Percentiles rank a stretch among this genome's conserved stretches.
phyloP scores from a whole-genome alignment of 2,888 invertebrate genomes.

The Augiades crinisus region DNA sequence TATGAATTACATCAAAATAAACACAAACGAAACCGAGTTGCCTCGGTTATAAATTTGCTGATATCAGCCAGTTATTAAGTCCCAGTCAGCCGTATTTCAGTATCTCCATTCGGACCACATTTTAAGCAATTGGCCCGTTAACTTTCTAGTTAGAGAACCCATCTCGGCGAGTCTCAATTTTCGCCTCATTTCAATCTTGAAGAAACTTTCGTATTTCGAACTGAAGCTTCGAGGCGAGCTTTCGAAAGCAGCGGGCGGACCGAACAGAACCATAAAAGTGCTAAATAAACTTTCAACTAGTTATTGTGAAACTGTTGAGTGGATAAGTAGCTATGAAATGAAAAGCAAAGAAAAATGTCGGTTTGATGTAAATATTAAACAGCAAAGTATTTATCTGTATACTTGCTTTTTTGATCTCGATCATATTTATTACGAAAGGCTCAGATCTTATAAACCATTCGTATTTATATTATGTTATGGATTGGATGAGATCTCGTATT shows the following conservation, averaged over 20 bases:
- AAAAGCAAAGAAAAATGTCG: not conserved
- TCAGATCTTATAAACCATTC: no score
- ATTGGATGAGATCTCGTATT: no score
- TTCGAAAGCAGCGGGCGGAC: conserved; percentile 35
- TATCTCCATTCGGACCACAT: conserved; percentile 30
- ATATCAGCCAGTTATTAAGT: conserved; percentile 2
- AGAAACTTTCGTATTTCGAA: conserved; percentile 52
- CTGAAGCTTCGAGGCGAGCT: conserved; percentile 36
- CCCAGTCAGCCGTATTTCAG: conserved; percentile 19
- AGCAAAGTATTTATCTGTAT: no score
- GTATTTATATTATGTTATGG: no score
- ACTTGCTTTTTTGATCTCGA: no score
- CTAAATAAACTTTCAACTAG: conserved; percentile 51
- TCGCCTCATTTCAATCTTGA: conserved; percentile 60
- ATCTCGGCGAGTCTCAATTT: conserved; percentile 51
- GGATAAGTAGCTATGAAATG: conserved; percentile 4
- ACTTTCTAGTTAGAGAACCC: conserved; percentile 47
- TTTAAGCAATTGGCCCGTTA: conserved; percentile 38
- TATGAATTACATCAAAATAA: no score
- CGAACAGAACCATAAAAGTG: conserved; percentile 48
- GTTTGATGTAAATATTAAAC: not conserved
- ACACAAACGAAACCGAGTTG: not conserved
- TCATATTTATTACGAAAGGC: no score
- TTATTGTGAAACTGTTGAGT: conserved; percentile 43
- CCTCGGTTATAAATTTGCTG: not conserved